Base-by-base conservation (phyloP, 92 coral and sea anemone species). In the Zoanthus sociatus region DNA sequence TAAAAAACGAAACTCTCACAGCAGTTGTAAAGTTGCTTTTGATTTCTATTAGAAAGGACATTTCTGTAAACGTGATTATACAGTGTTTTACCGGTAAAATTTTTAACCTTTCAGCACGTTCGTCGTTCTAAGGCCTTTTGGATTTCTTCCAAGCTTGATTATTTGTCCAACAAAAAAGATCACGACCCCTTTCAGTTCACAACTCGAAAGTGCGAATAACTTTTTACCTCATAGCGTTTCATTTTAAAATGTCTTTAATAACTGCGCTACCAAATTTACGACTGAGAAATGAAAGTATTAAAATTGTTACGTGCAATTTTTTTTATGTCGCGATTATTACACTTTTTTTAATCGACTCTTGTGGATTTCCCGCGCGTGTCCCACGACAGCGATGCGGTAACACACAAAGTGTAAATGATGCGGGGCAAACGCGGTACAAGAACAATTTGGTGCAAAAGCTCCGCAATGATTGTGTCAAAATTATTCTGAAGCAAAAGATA, bases 151-250 rank as follows among this genome's bases (percentile, higher is more conserved):
- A 81, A 66, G 20, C 58, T 81, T 46, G 85, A 81, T 81, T 81
- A n/a, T 81, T 81, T 81, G 66, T 66, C 61, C 66, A 81, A 81
- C 85, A 68, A 81, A 81, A 81, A 81, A 74, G 85, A 81, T 81
- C 76, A 66, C 7, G 85, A 81, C 85, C 85, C 69, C 45, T 81
- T 81, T 81, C 26, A 26, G 26, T 81, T 44, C 48, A 32, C 75
- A 15, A 46, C 48, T 56, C n/a, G 66, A 76, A 76, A 63, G 31
- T 20, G 47, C 12, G 74, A 69, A 77, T 51, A 77, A 77, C 66
- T 51, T n/a, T 26, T 47, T 9, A 47, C 44, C 42, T 81, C 61
- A 66, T 74, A 64, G 20, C 46, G 12, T 64, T 67, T 64, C 58
- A 67, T n/a, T 30, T 48, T 60, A 47, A 81, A 79, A 67, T 9